A percentile compares a stretch with the other conserved stretches of the same genome.
Conservation (phyloP, 2,113 vertebrate species). For the Gulo gulo region DNA sequence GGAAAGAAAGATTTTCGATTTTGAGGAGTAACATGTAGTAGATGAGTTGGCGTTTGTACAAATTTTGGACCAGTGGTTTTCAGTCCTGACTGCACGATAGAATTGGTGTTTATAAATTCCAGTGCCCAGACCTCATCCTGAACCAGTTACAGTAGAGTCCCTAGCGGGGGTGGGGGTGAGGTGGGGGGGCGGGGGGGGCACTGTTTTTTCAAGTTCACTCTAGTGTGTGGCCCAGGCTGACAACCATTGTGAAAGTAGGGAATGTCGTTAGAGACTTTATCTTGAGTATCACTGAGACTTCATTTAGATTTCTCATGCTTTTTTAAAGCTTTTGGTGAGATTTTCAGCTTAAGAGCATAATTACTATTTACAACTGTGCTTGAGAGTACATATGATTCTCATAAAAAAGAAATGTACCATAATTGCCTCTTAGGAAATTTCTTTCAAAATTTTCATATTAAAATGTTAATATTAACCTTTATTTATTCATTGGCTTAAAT, state of each 20-base stretch:
- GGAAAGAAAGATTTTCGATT: background rate
- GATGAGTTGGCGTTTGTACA: background rate
- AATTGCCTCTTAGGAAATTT: background rate
- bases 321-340: background rate
- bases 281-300: background rate
- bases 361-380: conserved; percentile 50
- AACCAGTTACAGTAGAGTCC: background rate
- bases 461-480: conserved; percentile 35
- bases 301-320: background rate
- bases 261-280: background rate
- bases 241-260: background rate
- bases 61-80: background rate
- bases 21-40: background rate
- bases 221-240: background rate
- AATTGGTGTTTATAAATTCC: background rate
- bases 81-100: too few relatives aligned
- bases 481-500: conserved; percentile 4
- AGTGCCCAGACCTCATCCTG: background rate
- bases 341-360: background rate
- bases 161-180: background rate
- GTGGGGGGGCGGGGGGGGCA: too few relatives aligned
- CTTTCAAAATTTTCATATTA: conserved; percentile 26
- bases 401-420: background rate
- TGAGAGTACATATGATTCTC: background rate
- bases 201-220: background rate